These are phyloP conservation scores for Raja brachyura DNA, from an alignment of 2,113 vertebrate genomes.

Conservation along the genomic window DNA sequence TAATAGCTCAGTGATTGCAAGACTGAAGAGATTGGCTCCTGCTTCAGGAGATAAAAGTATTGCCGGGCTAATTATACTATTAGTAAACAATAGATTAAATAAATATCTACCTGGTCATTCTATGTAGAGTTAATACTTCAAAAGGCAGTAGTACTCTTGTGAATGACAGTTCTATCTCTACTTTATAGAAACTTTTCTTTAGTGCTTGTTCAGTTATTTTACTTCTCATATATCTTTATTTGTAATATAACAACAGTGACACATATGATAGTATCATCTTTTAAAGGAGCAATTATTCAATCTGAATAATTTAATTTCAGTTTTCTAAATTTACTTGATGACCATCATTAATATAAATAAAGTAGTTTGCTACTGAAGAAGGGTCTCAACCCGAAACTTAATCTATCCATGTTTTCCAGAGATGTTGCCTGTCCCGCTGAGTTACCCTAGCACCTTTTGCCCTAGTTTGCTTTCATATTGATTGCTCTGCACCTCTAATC, in stretches of 20 bases:
- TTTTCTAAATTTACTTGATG: not conserved
- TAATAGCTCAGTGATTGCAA: not conserved
- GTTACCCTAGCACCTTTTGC: no score
- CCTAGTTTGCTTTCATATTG: not conserved
- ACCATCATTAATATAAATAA: no score
- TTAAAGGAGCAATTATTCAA: not conserved
- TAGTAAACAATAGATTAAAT: not conserved
- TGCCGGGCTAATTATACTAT: not conserved
- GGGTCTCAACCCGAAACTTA: no score
- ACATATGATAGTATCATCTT: not conserved
- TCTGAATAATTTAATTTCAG: not conserved
- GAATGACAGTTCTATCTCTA: not conserved
- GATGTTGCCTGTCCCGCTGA: no score
- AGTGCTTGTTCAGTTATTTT: not conserved
- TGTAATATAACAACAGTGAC: not conserved
- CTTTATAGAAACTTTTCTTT: not conserved
- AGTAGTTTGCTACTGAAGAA: no score
- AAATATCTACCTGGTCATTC: not conserved
- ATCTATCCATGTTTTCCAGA: no score
- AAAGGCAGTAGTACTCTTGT: no score
- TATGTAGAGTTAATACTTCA: no score
- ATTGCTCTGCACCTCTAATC: not conserved
- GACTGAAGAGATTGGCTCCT: not conserved
- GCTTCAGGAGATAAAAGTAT: not conserved
- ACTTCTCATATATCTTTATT: not conserved